Percentiles rank a stretch among this genome's conserved stretches.
Evolutionary conservation across 2,113 vertebrate genomes (phyloP).

Genomic region (Phoxinus phoxinus): DNA sequence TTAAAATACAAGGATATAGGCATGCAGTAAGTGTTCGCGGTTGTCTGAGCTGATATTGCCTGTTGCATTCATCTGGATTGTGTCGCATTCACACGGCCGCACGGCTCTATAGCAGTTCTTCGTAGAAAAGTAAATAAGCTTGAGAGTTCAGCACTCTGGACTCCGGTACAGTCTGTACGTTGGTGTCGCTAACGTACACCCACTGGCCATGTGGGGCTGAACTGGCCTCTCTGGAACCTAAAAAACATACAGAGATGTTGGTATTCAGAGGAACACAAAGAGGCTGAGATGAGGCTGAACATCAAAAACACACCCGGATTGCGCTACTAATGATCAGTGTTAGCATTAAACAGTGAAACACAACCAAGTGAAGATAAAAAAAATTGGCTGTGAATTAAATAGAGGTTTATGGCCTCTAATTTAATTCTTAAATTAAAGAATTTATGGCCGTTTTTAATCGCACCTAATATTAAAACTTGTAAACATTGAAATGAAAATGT

Average conservation of each 20-base stretch:
- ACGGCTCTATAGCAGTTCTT: slow-evolving; percentile 81
- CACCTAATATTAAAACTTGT: neutral
- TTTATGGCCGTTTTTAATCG: neutral
- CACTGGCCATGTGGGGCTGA: slow-evolving; percentile 84
- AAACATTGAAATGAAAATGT: neutral
- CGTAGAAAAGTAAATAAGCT: slow-evolving; percentile 98
- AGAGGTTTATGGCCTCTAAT: no score
- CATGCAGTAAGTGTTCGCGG: slow-evolving; percentile 55
- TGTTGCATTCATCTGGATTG: neutral
- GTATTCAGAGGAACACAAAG: neutral
- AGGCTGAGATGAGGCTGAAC: no score
- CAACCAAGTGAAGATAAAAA: neutral
- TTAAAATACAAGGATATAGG: slow-evolving; percentile 42
- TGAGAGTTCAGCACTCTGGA: slow-evolving; percentile 94
- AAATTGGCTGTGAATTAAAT: neutral
- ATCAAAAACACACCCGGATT: slow-evolving; percentile 14
- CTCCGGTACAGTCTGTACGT: slow-evolving; percentile 90
- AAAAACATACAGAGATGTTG: slow-evolving; percentile 46
- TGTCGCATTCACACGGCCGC: neutral
- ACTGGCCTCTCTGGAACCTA: slow-evolving; percentile 84
- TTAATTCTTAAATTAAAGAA: no score
- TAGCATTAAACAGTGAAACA: neutral
- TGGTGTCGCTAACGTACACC: slow-evolving; percentile 94
- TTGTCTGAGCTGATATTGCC: slow-evolving; percentile 23
- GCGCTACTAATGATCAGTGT: neutral